These are phyloP conservation scores for Catharus ustulatus DNA, from an alignment of 2,797 vertebrate genomes.

Conservation along the genomic window DNA sequence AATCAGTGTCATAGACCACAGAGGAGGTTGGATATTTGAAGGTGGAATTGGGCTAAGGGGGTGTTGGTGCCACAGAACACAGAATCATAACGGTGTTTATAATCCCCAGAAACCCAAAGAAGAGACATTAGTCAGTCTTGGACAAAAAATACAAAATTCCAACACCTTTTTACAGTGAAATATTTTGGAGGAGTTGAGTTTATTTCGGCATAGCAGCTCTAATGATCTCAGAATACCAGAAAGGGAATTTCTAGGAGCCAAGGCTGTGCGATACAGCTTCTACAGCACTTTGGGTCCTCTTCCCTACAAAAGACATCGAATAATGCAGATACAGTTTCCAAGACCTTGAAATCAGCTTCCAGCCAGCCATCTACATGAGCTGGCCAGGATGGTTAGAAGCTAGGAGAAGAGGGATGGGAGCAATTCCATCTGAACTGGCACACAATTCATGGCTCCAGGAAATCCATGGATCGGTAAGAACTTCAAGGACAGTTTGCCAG, in stretches of 20 bases:
- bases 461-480: background rate
- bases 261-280: background rate
- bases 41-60: background rate
- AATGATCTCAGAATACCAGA: background rate
- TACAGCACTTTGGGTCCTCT: background rate
- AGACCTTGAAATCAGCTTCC: background rate
- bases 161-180: background rate
- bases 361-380: background rate
- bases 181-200: background rate
- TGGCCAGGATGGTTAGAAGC: background rate
- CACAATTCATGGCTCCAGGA: background rate
- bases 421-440: background rate
- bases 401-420: background rate
- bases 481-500: background rate
- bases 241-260: background rate
- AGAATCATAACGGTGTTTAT: background rate
- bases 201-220: background rate
- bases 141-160: background rate
- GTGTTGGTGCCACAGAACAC: background rate
- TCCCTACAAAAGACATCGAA: background rate
- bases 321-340: background rate
- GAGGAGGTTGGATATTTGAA: background rate
- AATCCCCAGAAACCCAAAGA: background rate
- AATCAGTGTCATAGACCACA: background rate
- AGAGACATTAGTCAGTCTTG: background rate